Evolutionary conservation across 1,140 invertebrate genomes (phyloP).

Genomic region (Lepidostoma basale): DNA sequence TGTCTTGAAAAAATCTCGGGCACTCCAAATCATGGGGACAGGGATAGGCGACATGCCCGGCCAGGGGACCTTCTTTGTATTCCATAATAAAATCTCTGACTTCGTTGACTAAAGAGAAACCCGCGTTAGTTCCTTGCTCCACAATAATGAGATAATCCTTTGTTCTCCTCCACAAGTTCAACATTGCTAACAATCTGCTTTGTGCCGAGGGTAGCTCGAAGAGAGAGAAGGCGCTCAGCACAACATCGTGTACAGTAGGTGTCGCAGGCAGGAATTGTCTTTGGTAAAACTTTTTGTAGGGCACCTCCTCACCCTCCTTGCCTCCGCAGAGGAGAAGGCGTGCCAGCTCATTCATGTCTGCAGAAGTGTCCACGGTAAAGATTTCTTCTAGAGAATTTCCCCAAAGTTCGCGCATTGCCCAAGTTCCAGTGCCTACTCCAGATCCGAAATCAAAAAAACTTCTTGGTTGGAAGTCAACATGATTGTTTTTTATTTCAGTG

Average conservation of each 20-base stretch:
- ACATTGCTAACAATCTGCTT: conserved; percentile 71
- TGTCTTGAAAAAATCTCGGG: conserved; percentile 68
- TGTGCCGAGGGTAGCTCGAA: conserved; percentile 76
- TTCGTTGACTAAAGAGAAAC: conserved; percentile 79
- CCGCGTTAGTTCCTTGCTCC: conserved; percentile 82
- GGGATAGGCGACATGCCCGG: conserved; percentile 76
- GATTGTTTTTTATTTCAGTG: conserved; percentile 70
- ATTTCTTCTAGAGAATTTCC: conserved; percentile 75
- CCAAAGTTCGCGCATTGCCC: conserved; percentile 80
- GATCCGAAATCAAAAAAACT: conserved; percentile 91
- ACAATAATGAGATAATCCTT: conserved; percentile 81
- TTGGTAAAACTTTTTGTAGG: conserved; percentile 70
- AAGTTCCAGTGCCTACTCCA: conserved; percentile 82
- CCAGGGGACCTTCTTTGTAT: conserved; percentile 50
- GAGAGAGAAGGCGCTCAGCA: conserved; percentile 80
- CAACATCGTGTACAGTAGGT: conserved; percentile 72
- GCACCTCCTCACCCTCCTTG: conserved; percentile 62
- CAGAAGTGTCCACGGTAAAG: conserved; percentile 80
- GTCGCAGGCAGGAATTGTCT: conserved; percentile 80
- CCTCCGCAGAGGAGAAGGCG: conserved; percentile 71
- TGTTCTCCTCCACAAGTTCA: conserved; percentile 87
- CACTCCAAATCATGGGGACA: conserved; percentile 82
- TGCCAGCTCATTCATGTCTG: conserved; percentile 80
- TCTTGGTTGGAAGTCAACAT: conserved; percentile 73
- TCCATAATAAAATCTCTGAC: conserved; percentile 74